These are phyloP conservation scores for Onthophagus sagittarius DNA, from an alignment of 2,888 invertebrate species.

Conservation along the genomic window DNA sequence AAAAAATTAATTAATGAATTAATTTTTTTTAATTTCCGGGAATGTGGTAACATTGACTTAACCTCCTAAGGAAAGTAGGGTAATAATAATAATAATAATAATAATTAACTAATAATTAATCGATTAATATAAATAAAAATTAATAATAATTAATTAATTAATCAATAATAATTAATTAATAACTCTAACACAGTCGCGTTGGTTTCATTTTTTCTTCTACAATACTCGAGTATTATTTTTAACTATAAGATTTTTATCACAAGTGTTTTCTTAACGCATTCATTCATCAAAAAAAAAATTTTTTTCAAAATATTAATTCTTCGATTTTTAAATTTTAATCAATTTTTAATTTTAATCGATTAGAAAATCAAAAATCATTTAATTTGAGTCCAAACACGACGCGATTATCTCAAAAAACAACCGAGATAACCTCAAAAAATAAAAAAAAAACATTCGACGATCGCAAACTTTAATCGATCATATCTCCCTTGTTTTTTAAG, in stretches of 20 bases:
- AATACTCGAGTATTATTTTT: not conserved
- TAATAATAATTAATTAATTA: not conserved
- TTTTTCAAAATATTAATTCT: not conserved
- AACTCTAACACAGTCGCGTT: constrained; percentile 1
- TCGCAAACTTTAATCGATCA: too few relatives aligned
- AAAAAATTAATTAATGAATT: too few relatives aligned
- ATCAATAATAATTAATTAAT: constrained; percentile 5
- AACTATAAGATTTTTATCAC: constrained; percentile 9
- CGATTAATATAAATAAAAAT: not conserved
- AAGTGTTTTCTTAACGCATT: constrained; percentile 7
- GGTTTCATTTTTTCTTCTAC: not conserved
- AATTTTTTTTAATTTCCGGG: not conserved
- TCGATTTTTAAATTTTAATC: not conserved
- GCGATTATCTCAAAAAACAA: too few relatives aligned
- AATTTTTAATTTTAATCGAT: too few relatives aligned
- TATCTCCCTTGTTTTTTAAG: too few relatives aligned
- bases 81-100: not conserved
- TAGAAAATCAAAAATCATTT: too few relatives aligned
- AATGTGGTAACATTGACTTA: not conserved
- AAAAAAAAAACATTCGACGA: not conserved
- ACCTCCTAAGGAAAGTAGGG: not conserved
- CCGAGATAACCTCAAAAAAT: too few relatives aligned
- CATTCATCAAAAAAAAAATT: not conserved
- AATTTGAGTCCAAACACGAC: too few relatives aligned
- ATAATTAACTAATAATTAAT: not conserved